A percentile compares a stretch with the other conserved stretches of the same genome.
Conservation (phyloP, 2,113 vertebrate genomes). For the Camelus bactrianus region DNA sequence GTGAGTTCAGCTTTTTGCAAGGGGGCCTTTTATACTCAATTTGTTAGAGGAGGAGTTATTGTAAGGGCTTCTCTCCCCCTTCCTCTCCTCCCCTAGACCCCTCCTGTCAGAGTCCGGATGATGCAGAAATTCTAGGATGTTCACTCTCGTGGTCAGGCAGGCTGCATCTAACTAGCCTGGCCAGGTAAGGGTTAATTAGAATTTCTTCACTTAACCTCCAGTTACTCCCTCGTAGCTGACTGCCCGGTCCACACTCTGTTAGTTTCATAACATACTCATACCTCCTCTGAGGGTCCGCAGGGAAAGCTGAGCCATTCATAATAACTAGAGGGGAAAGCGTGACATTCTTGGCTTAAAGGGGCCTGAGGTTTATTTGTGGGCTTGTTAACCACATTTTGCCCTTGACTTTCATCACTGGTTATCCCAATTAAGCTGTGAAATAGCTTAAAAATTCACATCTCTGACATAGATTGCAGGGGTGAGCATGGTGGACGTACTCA, state of each 20-base stretch:
- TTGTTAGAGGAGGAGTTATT: background rate
- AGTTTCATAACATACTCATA: accelerated
- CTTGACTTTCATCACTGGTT: accelerated
- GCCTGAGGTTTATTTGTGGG: accelerated
- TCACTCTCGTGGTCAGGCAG: background rate
- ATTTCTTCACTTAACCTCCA: background rate
- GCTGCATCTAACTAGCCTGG: background rate
- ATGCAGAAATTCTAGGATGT: accelerated
- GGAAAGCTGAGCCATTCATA: accelerated
- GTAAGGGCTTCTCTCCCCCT: background rate
- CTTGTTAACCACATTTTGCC: accelerated
- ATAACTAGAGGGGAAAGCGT: accelerated
- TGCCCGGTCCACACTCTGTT: background rate
- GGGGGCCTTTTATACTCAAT: background rate
- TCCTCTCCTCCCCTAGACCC: accelerated
- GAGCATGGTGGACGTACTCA: accelerated
- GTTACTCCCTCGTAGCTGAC: accelerated
- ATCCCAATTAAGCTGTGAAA: background rate
- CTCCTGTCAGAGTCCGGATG: background rate
- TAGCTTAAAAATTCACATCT: background rate
- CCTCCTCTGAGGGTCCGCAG: accelerated
- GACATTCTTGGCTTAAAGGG: accelerated
- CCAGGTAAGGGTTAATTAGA: background rate
- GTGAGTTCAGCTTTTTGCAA: background rate
- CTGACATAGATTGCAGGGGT: accelerated